These are phyloP conservation scores for Palythoa heliodiscus DNA, from an alignment of 92 coral and sea anemone genomes.

Conservation along the genomic window DNA sequence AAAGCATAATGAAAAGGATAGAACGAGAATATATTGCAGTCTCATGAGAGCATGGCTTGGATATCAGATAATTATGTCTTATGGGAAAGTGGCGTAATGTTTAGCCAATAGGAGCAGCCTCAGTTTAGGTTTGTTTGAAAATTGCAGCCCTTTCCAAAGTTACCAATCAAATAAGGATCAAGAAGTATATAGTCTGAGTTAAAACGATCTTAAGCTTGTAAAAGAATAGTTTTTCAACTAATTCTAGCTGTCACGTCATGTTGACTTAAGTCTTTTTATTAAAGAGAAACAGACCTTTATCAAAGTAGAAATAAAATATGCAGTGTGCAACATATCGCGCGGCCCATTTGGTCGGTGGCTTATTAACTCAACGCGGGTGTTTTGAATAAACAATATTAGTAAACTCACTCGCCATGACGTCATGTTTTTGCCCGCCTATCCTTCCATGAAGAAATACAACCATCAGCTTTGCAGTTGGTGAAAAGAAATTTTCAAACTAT, in stretches of 20 bases:
- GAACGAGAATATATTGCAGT: slow-evolving; percentile 20
- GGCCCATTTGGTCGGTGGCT: slow-evolving; percentile 5
- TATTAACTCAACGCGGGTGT: slow-evolving; percentile 39
- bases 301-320: slow-evolving; percentile 3
- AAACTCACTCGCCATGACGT: slow-evolving; percentile 22
- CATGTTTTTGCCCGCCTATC: slow-evolving; percentile 42
- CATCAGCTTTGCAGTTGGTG: slow-evolving; percentile 15
- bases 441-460: slow-evolving; percentile 33
- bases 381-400: slow-evolving; percentile 34
- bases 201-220: neutral
- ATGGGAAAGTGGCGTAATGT: slow-evolving; percentile 22
- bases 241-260: neutral
- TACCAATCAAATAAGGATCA: neutral
- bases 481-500: slow-evolving; percentile 35
- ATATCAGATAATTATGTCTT: slow-evolving; percentile 37
- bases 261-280: neutral
- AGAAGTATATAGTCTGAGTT: neutral
- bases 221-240: neutral
- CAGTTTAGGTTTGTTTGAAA: neutral
- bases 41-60: slow-evolving; percentile 21
- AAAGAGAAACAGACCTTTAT: neutral
- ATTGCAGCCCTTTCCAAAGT: neutral
- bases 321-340: neutral
- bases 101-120: slow-evolving; percentile 20
- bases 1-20: neutral